These are phyloP conservation scores for Cynaeus angustus DNA, from an alignment of 2,888 invertebrate genomes.

Conservation along the genomic window DNA sequence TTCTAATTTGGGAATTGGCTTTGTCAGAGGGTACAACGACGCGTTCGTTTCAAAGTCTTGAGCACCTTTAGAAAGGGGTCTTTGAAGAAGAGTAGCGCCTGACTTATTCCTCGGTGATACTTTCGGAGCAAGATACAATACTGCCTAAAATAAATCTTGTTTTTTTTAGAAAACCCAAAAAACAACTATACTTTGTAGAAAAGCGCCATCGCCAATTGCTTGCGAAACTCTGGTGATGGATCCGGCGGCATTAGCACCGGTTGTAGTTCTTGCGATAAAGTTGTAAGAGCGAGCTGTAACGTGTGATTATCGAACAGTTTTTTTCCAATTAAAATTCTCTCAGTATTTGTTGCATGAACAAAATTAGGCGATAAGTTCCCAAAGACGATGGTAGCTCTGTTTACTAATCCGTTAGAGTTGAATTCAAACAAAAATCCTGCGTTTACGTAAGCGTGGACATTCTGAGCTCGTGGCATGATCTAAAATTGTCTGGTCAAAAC, in stretches of 20 bases:
- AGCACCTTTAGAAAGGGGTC: slow-evolving; percentile 75
- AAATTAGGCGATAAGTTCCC: slow-evolving; percentile 77
- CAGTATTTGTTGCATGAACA: slow-evolving; percentile 74
- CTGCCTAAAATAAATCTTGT: not conserved
- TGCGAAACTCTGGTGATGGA: slow-evolving; percentile 80
- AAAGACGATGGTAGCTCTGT: slow-evolving; percentile 76
- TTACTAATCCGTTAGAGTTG: slow-evolving; percentile 69
- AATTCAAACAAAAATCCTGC: slow-evolving; percentile 82
- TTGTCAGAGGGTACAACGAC: slow-evolving; percentile 77
- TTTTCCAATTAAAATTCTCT: slow-evolving; percentile 71
- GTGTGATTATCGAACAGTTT: slow-evolving; percentile 67
- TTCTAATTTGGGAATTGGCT: slow-evolving; percentile 79
- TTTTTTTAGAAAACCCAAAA: not conserved
- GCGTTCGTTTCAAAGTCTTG: slow-evolving; percentile 77
- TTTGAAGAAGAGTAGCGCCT: slow-evolving; percentile 54
- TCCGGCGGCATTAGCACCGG: slow-evolving; percentile 80
- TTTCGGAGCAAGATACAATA: not conserved
- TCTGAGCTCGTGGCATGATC: slow-evolving; percentile 44
- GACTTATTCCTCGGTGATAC: not conserved
- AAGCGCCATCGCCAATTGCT: slow-evolving; percentile 81
- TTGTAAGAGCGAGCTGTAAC: slow-evolving; percentile 71
- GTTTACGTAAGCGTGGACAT: slow-evolving; percentile 80
- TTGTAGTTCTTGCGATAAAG: slow-evolving; percentile 75
- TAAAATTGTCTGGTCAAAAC: not conserved
- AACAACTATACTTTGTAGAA: slow-evolving; percentile 26